Evolutionary conservation across 1,140 invertebrate species (phyloP).

Genomic region (Procambarus clarkii): DNA sequence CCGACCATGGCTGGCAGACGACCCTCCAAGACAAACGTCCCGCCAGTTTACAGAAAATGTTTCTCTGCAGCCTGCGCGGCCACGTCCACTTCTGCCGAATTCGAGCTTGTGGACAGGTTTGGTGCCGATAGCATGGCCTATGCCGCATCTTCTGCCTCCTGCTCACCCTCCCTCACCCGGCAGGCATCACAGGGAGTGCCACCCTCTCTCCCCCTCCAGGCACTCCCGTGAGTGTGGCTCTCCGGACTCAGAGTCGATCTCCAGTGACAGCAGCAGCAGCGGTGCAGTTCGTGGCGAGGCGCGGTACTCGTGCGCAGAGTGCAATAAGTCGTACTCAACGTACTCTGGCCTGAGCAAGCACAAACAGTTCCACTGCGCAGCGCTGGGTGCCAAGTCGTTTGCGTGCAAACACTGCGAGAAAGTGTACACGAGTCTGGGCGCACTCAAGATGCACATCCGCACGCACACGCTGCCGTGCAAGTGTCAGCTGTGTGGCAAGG

Average conservation of each 20-base stretch:
- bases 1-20: slow-evolving; percentile 53
- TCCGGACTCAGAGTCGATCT: slow-evolving; percentile 55
- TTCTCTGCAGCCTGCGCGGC: neutral
- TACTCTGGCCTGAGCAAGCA: slow-evolving; percentile 66
- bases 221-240: slow-evolving; percentile 37
- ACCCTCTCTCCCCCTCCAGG: slow-evolving; percentile 20
- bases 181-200: slow-evolving; percentile 32
- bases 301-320: slow-evolving; percentile 43
- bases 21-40: neutral
- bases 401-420: slow-evolving; percentile 63
- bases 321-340: slow-evolving; percentile 57
- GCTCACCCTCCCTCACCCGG: slow-evolving; percentile 14
- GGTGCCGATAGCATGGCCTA: slow-evolving; percentile 39
- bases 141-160: slow-evolving; percentile 20
- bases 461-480: slow-evolving; percentile 66
- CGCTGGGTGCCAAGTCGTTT: slow-evolving; percentile 55
- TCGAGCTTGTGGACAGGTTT: slow-evolving; percentile 31
- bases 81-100: neutral
- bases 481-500: slow-evolving; percentile 61
- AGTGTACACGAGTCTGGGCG: slow-evolving; percentile 60
- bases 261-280: slow-evolving; percentile 53
- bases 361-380: slow-evolving; percentile 64
- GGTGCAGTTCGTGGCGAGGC: slow-evolving; percentile 30
- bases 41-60: neutral
- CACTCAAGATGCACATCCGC: slow-evolving; percentile 66